These are phyloP conservation scores for Schizopygopsis malacanthus DNA, from an alignment of 2,797 vertebrate species.

Conservation along the genomic window DNA sequence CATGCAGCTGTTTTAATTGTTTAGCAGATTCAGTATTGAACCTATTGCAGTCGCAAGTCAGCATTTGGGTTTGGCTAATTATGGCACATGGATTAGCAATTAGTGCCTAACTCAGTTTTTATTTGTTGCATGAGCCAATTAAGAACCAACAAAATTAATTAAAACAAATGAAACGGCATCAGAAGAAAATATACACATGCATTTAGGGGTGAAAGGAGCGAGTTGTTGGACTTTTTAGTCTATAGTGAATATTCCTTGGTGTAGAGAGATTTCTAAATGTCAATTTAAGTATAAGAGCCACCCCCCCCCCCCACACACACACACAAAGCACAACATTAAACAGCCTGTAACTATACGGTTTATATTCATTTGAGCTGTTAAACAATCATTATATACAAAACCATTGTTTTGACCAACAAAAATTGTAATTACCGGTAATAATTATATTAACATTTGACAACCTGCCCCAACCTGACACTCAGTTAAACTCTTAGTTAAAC, in stretches of 20 bases:
- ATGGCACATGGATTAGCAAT: constrained; percentile 78
- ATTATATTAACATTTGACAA: background rate
- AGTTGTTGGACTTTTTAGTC: background rate
- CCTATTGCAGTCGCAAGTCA: constrained; percentile 79
- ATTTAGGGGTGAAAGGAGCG: background rate
- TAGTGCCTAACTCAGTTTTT: constrained; percentile 43
- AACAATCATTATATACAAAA: background rate
- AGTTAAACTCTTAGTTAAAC: background rate
- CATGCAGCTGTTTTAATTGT: constrained; percentile 85
- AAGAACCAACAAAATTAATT: background rate
- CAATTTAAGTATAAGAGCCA: background rate
- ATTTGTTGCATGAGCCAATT: constrained; percentile 5
- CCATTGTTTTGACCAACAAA: background rate
- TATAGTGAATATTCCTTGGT: background rate
- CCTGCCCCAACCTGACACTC: background rate
- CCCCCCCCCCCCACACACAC: background rate
- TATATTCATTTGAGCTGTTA: background rate
- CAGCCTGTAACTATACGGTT: background rate
- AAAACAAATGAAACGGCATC: background rate
- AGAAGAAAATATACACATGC: background rate
- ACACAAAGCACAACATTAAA: background rate
- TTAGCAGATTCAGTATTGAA: constrained; percentile 82
- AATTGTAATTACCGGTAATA: too few relatives aligned
- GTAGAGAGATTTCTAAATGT: background rate
- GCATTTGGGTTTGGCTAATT: constrained; percentile 88